Conservation (phyloP, 1,140 invertebrate species). For the Drosophila bifasciata region DNA sequence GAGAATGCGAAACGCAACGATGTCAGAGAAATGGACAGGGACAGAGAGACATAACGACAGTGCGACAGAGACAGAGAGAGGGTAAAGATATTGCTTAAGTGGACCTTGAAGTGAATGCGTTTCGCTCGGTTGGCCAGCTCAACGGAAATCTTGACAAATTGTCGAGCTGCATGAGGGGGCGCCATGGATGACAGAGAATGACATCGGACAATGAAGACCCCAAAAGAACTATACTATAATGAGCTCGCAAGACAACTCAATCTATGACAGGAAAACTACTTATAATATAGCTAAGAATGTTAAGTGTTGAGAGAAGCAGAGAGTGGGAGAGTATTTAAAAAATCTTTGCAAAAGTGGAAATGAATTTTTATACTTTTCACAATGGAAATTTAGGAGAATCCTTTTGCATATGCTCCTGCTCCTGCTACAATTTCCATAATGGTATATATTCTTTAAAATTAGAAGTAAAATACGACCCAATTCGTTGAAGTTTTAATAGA, state of each 20-base stretch:
- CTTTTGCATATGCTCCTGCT: not conserved
- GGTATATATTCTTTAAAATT: too few relatives aligned
- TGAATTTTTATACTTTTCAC: not conserved
- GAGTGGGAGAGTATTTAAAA: too few relatives aligned
- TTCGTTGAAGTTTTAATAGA: too few relatives aligned
- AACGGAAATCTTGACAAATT: slow-evolving; percentile 72
- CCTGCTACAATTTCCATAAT: too few relatives aligned
- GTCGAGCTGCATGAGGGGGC: slow-evolving; percentile 12
- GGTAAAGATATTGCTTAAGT: slow-evolving; percentile 16
- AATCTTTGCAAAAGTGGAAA: too few relatives aligned
- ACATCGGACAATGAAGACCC: not conserved
- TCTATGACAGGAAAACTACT: slow-evolving; percentile 2
- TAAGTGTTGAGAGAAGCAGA: too few relatives aligned
- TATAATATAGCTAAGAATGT: not conserved
- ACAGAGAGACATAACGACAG: too few relatives aligned
- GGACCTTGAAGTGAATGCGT: slow-evolving; percentile 33
- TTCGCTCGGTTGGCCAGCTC: slow-evolving; percentile 29
- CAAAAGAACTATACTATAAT: not conserved
- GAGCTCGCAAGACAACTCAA: slow-evolving; percentile 3
- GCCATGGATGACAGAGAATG: slow-evolving; percentile 2
- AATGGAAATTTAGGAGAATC: not conserved
- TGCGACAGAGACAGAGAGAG: too few relatives aligned
- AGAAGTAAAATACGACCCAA: not conserved
- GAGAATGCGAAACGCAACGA: not conserved
- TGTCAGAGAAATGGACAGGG: slow-evolving; percentile 10